Percentiles rank a stretch among this genome's conserved stretches.
Evolutionary conservation across 1,140 invertebrate genomes (phyloP).

Genomic region (Gyrodactylus bullatarudis): DNA sequence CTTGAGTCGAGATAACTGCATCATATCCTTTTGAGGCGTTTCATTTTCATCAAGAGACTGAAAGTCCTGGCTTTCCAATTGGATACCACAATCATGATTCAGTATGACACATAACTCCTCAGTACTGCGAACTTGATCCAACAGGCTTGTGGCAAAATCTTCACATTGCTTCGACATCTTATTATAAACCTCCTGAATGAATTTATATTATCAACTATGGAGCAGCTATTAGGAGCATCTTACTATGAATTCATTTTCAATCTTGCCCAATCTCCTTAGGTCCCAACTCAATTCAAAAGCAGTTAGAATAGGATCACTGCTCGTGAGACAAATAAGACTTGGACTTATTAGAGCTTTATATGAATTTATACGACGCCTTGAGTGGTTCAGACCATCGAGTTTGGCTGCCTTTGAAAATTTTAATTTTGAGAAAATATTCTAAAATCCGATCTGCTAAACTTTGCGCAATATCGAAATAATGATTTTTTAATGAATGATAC

Average conservation of each 20-base stretch:
- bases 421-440: too few species aligned
- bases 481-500: too few species aligned
- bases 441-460: not conserved
- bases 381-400: constrained; percentile 36
- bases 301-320: constrained; percentile 63
- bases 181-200: constrained; percentile 32
- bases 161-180: constrained; percentile 58
- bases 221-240: constrained; percentile 43
- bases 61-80: not conserved
- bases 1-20: constrained; percentile 49
- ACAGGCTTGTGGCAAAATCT: constrained; percentile 56
- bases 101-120: constrained; percentile 59
- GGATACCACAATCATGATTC: constrained; percentile 14
- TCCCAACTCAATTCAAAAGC: constrained; percentile 78
- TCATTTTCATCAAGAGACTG: not conserved
- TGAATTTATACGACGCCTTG: constrained; percentile 43
- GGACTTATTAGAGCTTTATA: constrained; percentile 50
- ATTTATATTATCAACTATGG: not conserved
- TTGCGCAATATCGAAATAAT: too few species aligned
- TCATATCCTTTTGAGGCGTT: not conserved
- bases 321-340: constrained; percentile 37
- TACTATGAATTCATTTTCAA: constrained; percentile 76
- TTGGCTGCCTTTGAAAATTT: constrained; percentile 30
- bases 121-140: constrained; percentile 61
- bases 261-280: constrained; percentile 45